Percentiles rank a stretch among this genome's conserved stretches.
These are phyloP conservation scores for Stenolophus ochropezus DNA, from an alignment of 2,888 invertebrate genomes.

Conservation along the genomic window DNA sequence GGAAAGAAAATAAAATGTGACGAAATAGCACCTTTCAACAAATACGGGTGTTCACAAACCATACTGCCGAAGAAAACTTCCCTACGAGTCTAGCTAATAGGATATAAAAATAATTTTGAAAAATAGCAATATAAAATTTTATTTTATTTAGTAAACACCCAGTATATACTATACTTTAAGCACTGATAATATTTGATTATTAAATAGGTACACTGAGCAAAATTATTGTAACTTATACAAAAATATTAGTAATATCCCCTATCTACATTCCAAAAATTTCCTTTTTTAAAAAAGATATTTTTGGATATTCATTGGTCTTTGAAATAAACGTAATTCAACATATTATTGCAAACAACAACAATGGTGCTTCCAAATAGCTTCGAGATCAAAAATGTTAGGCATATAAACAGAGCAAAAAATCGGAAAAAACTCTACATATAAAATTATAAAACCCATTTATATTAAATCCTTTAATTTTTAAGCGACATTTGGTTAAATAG, in stretches of 20 bases:
- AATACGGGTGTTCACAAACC: background rate
- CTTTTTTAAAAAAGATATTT: background rate
- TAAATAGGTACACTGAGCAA: slow-evolving; percentile 43
- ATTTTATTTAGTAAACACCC: slow-evolving; percentile 9
- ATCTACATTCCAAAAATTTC: background rate
- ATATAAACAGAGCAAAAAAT: too few species aligned
- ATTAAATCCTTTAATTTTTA: too few species aligned
- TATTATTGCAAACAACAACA: slow-evolving; percentile 11
- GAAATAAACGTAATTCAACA: background rate
- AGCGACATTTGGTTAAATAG: too few species aligned
- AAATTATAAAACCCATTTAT: too few species aligned
- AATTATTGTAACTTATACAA: slow-evolving; percentile 34
- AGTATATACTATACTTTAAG: slow-evolving; percentile 22
- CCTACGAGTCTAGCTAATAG: background rate
- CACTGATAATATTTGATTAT: slow-evolving; percentile 41
- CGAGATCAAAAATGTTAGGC: slow-evolving; percentile 34
- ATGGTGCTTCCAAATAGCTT: slow-evolving; percentile 21
- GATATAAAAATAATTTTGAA: background rate
- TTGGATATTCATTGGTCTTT: slow-evolving; percentile 28
- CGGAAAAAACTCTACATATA: too few species aligned
- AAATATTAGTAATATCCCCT: slow-evolving; percentile 21
- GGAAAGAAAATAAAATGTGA: slow-evolving; percentile 46
- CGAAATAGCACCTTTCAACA: slow-evolving; percentile 52
- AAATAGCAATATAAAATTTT: slow-evolving; percentile 1
- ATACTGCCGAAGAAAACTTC: background rate